Evolutionary conservation across 1,140 invertebrate genomes (phyloP), one percentile per base, ranked within the genome.

Genomic region (Drosophila rufa): DNA sequence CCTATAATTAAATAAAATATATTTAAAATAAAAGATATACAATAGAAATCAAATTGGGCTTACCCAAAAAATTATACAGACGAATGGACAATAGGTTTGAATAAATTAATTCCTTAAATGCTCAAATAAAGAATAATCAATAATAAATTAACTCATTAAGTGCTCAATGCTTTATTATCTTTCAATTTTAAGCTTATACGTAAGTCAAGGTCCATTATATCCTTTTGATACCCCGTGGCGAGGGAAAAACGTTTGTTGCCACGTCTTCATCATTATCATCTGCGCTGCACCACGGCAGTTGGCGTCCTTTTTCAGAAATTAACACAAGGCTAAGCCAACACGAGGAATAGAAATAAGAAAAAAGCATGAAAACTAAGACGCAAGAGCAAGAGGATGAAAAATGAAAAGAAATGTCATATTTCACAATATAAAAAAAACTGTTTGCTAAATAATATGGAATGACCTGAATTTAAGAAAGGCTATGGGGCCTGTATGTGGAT

Each of bases 261-360:
- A 48, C 42, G 74, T 75, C 79, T 80, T 80, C 82, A 43, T 84
- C 82, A 85, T 85, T 85, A 84, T 85, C 82, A 85, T 78, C 67
- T 68, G 68, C 22, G 56, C 82, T 74, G 78, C 82, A 81, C 66
- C 78, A 69, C 76, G 78, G 77, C 82, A 74, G 82, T 85, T 84
- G 77, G 48, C 78, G 82, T 85, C 74, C 82, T 84, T 84, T 84
- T 85, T 68, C 8, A 78, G 81, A 84, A 84, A 85, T 84, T 81
- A 81, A 84, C 82, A 84, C 82, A 67, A 65, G 46, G 77, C 68
- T 58, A 68, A 56, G 78, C 42, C 61, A 80, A 59, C 27, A 57
- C 77, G 64, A 55, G 60, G 30, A 61, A 55, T 60, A 55, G 51
- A 51, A 42, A 47, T 25, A 36, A 50, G 48, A 36, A 51, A 66